Conservation (phyloP, 2,113 vertebrate species). For the Microcebus jonahi region DNA sequence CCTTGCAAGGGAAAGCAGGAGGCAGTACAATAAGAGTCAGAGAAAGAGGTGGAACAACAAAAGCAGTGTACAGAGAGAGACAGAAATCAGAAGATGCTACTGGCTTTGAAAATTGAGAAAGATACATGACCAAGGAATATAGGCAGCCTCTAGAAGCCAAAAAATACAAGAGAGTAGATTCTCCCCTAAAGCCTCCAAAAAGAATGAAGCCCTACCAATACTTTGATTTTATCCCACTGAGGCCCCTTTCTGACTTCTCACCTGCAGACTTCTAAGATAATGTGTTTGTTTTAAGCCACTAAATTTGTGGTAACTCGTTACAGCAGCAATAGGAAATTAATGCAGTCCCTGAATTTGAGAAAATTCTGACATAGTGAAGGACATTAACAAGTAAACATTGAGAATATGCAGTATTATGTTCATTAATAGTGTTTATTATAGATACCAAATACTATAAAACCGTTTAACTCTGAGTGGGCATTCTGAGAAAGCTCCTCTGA, state of each 20-base stretch:
- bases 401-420: background rate
- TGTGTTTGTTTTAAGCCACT: background rate
- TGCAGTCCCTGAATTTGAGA: background rate
- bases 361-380: background rate
- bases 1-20: background rate
- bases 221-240: background rate
- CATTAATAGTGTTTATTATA: background rate
- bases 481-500: background rate
- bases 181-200: background rate
- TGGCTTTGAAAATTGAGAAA: background rate
- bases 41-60: background rate
- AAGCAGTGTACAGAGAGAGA: background rate
- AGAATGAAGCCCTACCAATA: background rate
- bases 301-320: background rate
- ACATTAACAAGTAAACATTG: background rate
- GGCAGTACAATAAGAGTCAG: background rate
- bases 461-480: background rate
- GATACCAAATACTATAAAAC: background rate
- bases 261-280: background rate
- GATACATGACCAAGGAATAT: background rate
- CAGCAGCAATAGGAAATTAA: background rate
- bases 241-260: background rate
- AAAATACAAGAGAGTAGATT: background rate
- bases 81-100: background rate
- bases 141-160: background rate